Evolutionary conservation across 2,888 invertebrate genomes (phyloP), one percentile per base, ranked within the genome.

Genomic region (Ceramica pisi): DNA sequence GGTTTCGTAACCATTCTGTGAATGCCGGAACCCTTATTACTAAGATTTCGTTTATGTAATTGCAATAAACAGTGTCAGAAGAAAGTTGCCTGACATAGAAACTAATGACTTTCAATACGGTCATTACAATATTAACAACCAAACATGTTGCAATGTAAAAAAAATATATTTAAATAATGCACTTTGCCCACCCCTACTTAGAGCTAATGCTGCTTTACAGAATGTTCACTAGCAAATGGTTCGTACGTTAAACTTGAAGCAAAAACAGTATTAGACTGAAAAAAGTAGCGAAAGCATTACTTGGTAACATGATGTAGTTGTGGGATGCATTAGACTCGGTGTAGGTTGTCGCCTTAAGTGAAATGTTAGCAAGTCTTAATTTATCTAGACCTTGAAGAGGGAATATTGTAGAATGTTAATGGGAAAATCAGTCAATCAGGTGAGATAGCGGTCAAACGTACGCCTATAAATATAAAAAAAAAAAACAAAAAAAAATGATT

Each of bases 141-240:
- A 26, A 9, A 8, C 7, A 23, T 1, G 6, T 51, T 2, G 12
- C 1, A 51, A 14, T 16, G 7, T 8, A 53, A 14, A 1, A 55
- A 55, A 53, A 9, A 44, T 14, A 44, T 38, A 44, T 14, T 14
- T 38, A 16, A 51, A 55, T 12, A n/a, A 10, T 1, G 21, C 12
- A 0, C 1, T 62, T 35, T 8, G 26, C 19, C 9, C 64, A 73
- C 7, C 71, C 74, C 73, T 91, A 90, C 91, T 91, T 86, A 90
- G 85, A 89, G 91, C 91, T 93, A 93, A 93, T 93, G 91, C 90
- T 89, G 90, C 90, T 88, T 91, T 89, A 91, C 90, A 92, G 89
- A 92, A 93, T 81, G 81, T 88, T 86, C 81, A 85, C 87, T 86
- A 84, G 90, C 86, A 89, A 93, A 92, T 90, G 91, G 89, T 88